A percentile compares a stretch with the other conserved stretches of the same genome.
phyloP scores from a whole-genome alignment of 2,797 vertebrate genomes.

The Rhodeus uyekii region DNA sequence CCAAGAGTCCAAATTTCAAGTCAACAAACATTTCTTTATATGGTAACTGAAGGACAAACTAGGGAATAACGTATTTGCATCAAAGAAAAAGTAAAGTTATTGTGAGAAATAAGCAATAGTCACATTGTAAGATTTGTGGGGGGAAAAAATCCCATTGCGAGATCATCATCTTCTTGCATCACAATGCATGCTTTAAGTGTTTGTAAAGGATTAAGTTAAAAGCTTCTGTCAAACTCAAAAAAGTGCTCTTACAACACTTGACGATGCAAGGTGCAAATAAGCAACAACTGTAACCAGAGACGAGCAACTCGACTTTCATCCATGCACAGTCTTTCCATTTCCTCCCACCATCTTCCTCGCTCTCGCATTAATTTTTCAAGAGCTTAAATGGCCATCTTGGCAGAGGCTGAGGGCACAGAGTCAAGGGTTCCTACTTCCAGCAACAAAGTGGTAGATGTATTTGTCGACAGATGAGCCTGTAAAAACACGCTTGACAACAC shows the following conservation, averaged over 20 bases:
- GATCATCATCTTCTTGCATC: too few species aligned
- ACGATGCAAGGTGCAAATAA: conserved; percentile 47
- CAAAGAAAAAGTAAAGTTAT: background rate
- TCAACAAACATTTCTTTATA: background rate
- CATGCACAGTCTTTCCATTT: conserved; percentile 43
- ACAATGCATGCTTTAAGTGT: background rate
- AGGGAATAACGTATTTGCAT: background rate
- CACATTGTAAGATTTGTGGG: background rate
- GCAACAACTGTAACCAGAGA: conserved; percentile 68
- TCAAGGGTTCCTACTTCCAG: conserved; percentile 78
- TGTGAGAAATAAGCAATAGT: background rate
- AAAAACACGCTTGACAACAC: conserved; percentile 66
- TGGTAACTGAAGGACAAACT: background rate
- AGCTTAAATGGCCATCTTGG: conserved; percentile 82
- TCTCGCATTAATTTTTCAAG: conserved; percentile 82
- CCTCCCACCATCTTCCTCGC: conserved; percentile 44
- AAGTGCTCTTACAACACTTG: conserved; percentile 11
- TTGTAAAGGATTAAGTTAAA: background rate
- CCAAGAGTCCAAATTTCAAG: background rate
- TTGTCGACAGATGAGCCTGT: conserved; percentile 75
- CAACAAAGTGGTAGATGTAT: conserved; percentile 78
- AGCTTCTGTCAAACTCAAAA: conserved; percentile 1
- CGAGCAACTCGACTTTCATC: conserved; percentile 69
- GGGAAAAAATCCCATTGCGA: background rate
- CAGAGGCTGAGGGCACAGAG: conserved; percentile 73